phyloP scores from a whole-genome alignment of 2,113 vertebrate genomes.

The Silurus asotus region DNA sequence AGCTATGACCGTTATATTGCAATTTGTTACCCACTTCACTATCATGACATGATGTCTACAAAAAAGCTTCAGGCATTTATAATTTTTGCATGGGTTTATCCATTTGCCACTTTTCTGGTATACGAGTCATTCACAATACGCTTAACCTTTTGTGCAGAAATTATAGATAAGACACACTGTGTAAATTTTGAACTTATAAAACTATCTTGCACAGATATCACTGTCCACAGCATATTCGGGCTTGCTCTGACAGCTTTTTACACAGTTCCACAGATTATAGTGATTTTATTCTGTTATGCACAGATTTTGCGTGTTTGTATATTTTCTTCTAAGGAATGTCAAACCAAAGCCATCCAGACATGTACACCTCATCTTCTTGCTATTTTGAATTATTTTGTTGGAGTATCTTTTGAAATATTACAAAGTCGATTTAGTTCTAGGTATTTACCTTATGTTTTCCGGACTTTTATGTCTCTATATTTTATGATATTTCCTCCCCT shows the following conservation, averaged over 20 bases:
- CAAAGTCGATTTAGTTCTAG: slow-evolving; percentile 51
- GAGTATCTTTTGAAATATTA: slow-evolving; percentile 61
- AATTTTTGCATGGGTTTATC: slow-evolving; percentile 57
- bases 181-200: slow-evolving; percentile 57
- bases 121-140: slow-evolving; percentile 53
- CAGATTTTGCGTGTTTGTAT: slow-evolving; percentile 62
- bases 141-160: slow-evolving; percentile 55
- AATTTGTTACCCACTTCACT: slow-evolving; percentile 61
- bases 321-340: slow-evolving; percentile 49
- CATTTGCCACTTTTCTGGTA: slow-evolving; percentile 50
- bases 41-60: slow-evolving; percentile 60
- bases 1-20: slow-evolving; percentile 66
- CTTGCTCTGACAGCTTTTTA: slow-evolving; percentile 36
- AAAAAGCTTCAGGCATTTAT: slow-evolving; percentile 52
- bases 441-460: slow-evolving; percentile 43
- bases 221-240: slow-evolving; percentile 49
- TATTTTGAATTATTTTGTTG: slow-evolving; percentile 55
- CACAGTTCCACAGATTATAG: slow-evolving; percentile 52
- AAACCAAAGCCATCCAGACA: slow-evolving; percentile 60
- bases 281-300: slow-evolving; percentile 62
- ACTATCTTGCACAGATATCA: slow-evolving; percentile 58
- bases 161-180: slow-evolving; percentile 58
- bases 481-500: slow-evolving; percentile 62
- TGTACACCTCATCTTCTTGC: slow-evolving; percentile 61
- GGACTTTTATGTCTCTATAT: slow-evolving; percentile 63